Percentiles rank a stretch among this genome's conserved stretches.
These are phyloP conservation scores for Alcedo quadribrachys DNA, from an alignment of 2,797 vertebrate genomes.

Conservation along the genomic window DNA sequence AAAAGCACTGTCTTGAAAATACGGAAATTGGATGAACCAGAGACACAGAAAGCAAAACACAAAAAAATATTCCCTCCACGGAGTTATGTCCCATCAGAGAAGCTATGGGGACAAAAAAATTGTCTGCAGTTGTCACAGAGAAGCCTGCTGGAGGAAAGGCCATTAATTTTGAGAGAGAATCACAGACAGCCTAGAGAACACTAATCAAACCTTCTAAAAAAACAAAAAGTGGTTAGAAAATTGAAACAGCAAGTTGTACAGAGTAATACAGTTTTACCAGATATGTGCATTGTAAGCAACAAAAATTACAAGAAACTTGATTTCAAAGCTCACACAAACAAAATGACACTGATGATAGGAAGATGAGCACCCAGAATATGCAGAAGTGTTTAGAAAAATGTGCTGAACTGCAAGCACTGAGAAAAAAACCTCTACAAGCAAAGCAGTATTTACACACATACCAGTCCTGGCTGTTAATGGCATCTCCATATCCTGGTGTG, in stretches of 20 bases:
- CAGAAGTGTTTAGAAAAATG: background rate
- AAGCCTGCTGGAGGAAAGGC: background rate
- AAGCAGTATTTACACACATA: slow-evolving; percentile 51
- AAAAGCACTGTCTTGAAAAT: background rate
- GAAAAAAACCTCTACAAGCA: background rate
- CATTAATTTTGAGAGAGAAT: background rate
- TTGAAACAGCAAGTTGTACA: background rate
- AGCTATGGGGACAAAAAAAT: background rate
- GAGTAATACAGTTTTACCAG: background rate
- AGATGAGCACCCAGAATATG: background rate
- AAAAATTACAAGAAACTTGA: background rate
- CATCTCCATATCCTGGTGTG: slow-evolving; percentile 79
- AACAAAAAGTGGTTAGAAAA: background rate
- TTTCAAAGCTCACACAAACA: background rate
- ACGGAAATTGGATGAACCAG: background rate
- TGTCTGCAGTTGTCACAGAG: background rate
- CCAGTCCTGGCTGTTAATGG: slow-evolving; percentile 81
- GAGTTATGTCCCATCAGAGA: background rate
- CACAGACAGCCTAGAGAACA: background rate
- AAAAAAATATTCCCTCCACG: background rate
- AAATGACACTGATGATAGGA: background rate
- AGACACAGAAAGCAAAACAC: background rate
- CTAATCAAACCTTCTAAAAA: background rate
- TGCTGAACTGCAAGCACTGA: background rate
- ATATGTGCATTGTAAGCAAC: background rate